Conservation (phyloP, 2,113 vertebrate species). For the Talpa occidentalis region DNA sequence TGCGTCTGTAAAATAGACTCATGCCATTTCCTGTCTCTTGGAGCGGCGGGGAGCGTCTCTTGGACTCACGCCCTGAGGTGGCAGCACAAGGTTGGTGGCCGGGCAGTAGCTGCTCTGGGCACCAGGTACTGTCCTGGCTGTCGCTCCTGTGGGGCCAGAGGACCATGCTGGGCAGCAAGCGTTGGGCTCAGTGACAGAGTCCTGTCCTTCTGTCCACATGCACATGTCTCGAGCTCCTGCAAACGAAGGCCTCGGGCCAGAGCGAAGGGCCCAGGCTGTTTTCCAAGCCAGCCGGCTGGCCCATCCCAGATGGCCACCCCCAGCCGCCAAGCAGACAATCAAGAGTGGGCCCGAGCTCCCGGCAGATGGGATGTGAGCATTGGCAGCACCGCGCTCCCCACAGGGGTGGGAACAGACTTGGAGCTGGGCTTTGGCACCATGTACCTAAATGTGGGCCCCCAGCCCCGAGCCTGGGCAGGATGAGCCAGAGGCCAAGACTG, state of each 20-base stretch:
- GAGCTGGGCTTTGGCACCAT: not conserved
- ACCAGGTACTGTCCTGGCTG: fast-evolving
- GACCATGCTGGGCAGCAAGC: not conserved
- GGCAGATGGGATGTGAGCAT: slow-evolving; percentile 62
- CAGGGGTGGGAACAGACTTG: not conserved
- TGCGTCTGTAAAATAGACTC: not conserved
- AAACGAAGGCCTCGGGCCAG: not conserved
- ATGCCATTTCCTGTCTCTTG: not conserved
- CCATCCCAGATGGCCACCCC: slow-evolving; percentile 60
- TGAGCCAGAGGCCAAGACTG: not conserved
- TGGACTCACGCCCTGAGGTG: fast-evolving
- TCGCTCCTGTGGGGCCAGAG: not conserved
- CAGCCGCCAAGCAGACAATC: slow-evolving; percentile 6
- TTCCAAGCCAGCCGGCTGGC: slow-evolving; percentile 28
- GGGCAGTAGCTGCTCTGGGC: not conserved
- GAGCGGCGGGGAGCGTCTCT: not conserved
- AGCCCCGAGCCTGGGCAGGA: not conserved
- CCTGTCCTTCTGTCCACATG: not conserved
- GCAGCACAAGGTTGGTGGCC: not conserved
- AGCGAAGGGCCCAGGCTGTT: not conserved
- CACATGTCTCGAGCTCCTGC: not conserved
- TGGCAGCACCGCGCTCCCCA: slow-evolving; percentile 18
- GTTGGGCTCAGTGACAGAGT: not conserved
- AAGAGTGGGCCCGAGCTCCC: not conserved
- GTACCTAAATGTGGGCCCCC: not conserved